Percentiles rank a stretch among this genome's conserved stretches.
Evolutionary conservation across 2,797 vertebrate genomes (phyloP).

Genomic region (Chanos chanos): DNA sequence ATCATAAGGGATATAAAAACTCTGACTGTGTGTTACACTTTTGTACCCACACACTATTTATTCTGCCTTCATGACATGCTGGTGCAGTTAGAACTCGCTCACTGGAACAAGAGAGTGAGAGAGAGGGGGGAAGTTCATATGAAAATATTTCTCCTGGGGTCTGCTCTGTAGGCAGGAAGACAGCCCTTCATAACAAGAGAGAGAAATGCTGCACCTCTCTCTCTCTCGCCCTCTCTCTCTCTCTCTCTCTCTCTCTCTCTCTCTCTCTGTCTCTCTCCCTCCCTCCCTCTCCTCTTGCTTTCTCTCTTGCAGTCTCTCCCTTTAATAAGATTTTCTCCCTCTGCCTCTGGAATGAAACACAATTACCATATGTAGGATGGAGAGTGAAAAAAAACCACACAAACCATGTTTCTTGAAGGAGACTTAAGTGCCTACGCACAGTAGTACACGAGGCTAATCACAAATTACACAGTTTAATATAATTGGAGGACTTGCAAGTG

Average conservation of each 20-base stretch:
- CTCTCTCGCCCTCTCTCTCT: no score
- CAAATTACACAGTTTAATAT: slow-evolving; percentile 61
- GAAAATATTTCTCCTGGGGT: slow-evolving; percentile 52
- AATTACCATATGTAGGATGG: slow-evolving; percentile 64
- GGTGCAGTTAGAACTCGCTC: slow-evolving; percentile 29
- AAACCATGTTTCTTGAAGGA: slow-evolving; percentile 33
- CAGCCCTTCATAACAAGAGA: slow-evolving; percentile 49
- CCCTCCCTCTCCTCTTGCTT: slow-evolving; percentile 38
- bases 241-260: not conserved
- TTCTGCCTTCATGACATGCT: slow-evolving; percentile 32
- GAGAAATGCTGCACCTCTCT: slow-evolving; percentile 40
- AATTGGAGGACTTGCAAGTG: slow-evolving; percentile 63
- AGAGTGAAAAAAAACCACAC: slow-evolving; percentile 34
- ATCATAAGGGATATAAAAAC: slow-evolving; percentile 34
- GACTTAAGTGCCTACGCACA: slow-evolving; percentile 49
- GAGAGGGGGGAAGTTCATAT: slow-evolving; percentile 42
- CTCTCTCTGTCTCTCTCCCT: slow-evolving; percentile 35
- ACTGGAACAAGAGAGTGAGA: slow-evolving; percentile 25
- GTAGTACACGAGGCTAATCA: slow-evolving; percentile 57
- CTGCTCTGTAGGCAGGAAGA: slow-evolving; percentile 41
- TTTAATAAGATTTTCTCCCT: slow-evolving; percentile 73
- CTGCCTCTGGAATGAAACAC: slow-evolving; percentile 63
- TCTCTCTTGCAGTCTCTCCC: slow-evolving; percentile 54
- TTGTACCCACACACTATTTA: slow-evolving; percentile 43
- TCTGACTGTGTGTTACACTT: slow-evolving; percentile 22